Evolutionary conservation across 1,140 invertebrate species (phyloP).

Genomic region (Pseudomyrmex flavicornis): DNA sequence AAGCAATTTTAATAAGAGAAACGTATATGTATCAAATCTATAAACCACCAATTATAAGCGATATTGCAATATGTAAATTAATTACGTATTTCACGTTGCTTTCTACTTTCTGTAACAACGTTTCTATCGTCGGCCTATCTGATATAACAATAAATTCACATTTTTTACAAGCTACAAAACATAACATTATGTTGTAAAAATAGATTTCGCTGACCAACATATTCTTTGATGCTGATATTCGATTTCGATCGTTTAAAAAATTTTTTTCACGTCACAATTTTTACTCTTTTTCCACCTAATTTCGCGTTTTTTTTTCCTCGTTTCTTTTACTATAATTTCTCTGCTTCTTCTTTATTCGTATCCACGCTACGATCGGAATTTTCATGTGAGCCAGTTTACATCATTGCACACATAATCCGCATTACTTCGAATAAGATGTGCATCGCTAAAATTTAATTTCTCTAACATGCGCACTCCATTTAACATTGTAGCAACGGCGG

Average conservation of each 20-base stretch:
- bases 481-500: slow-evolving; percentile 14
- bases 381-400: not conserved
- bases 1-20: not conserved
- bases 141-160: slow-evolving; percentile 14
- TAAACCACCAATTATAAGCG: not conserved
- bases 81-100: slow-evolving; percentile 30
- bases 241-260: slow-evolving; percentile 30
- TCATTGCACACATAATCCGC: not conserved
- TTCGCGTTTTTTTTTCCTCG: not conserved
- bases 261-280: not conserved
- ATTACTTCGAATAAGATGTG: not conserved
- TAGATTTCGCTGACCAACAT: slow-evolving; percentile 21
- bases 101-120: slow-evolving; percentile 43
- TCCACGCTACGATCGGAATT: not conserved
- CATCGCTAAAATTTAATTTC: slow-evolving; percentile 24
- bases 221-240: slow-evolving; percentile 33
- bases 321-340: not conserved
- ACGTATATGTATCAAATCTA: not conserved
- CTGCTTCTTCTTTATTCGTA: too few species aligned
- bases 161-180: not conserved
- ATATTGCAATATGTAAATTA: not conserved
- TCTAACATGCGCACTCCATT: slow-evolving; percentile 16
- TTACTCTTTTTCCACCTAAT: not conserved
- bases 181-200: slow-evolving; percentile 11
- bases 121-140: slow-evolving; percentile 43